Base-by-base conservation (phyloP, 2,113 vertebrate species). In the Notiomystis cincta region DNA sequence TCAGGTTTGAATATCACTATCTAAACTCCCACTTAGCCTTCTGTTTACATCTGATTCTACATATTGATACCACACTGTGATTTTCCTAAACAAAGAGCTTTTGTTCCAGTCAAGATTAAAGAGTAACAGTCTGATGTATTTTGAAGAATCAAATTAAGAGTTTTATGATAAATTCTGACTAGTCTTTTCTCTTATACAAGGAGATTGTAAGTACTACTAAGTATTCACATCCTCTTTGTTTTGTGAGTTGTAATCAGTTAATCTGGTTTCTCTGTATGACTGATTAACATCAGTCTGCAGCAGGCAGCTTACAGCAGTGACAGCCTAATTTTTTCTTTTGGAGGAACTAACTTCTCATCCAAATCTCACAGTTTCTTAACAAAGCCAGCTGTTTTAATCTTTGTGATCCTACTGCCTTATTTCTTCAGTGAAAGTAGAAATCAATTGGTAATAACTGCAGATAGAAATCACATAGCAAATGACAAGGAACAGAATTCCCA, bases 71-170 rank as follows among this genome's bases (percentile, higher is more conserved):
- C 35, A 66, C 38, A 50, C 19, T 37, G 21, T 54, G 35, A 57
- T 83, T 90, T 93, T 93, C 62, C 87, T 47, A 66, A 70, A 92
- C 77, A 89, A 76, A 62, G 27, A 70, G 17, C 21, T 94, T 95
- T 77, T 80, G 30, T 85, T 82, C 64, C 21, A 44, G 10, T 44
- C 45, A 71, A 81, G 82, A 92, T 88, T 69, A 87, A 73, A 87
- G 11, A 23, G 15, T 60, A 73, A 75, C 24, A 71, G 23, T 15
- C 38, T 28, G 33, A 71, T 35, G 3, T 42, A 42, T 65, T 80
- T 57, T 47, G 22, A 82, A 93, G 58, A 72, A 76, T 19, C 8
- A 57, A 28, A 75, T 77, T 47, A 58, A 28, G 8, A 50, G 16
- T 2, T 78, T 87, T 81, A 48, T 78, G 61, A 77, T 47, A 73